These are phyloP conservation scores for Cervus canadensis DNA, from an alignment of 2,113 vertebrate species.

Conservation along the genomic window DNA sequence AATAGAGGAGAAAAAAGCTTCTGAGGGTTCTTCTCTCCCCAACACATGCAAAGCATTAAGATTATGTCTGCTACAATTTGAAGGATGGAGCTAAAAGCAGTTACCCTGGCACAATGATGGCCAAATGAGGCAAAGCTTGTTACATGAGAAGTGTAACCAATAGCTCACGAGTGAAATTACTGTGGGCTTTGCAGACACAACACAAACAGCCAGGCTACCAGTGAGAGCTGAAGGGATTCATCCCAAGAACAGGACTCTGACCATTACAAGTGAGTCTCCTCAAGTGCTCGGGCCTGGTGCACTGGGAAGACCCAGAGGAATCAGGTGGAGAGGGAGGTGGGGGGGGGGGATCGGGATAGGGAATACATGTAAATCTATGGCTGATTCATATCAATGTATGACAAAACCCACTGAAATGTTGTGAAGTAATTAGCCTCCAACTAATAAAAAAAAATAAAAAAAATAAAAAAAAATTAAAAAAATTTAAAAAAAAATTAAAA, in stretches of 20 bases:
- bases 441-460: too few relatives aligned
- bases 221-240: background rate
- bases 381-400: too few relatives aligned
- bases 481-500: too few relatives aligned
- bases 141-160: slow-evolving; percentile 6
- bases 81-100: slow-evolving; percentile 13
- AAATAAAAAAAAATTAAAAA: too few relatives aligned
- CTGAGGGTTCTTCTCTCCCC: background rate
- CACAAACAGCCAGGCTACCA: slow-evolving; percentile 15
- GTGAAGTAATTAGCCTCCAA: too few relatives aligned
- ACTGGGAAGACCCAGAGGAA: too few relatives aligned
- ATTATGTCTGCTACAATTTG: slow-evolving; percentile 20
- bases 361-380: too few relatives aligned
- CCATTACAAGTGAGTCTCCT: background rate
- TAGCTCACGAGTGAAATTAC: background rate
- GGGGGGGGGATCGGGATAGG: too few relatives aligned
- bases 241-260: background rate
- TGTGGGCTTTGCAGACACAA: slow-evolving; percentile 17
- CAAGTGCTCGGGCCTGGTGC: too few relatives aligned
- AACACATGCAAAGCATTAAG: slow-evolving; percentile 49
- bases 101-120: background rate
- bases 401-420: too few relatives aligned
- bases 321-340: too few relatives aligned
- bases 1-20: background rate
- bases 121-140: background rate